Conservation (phyloP, 2,888 invertebrate genomes). For the Sarcophaga subvicina region DNA sequence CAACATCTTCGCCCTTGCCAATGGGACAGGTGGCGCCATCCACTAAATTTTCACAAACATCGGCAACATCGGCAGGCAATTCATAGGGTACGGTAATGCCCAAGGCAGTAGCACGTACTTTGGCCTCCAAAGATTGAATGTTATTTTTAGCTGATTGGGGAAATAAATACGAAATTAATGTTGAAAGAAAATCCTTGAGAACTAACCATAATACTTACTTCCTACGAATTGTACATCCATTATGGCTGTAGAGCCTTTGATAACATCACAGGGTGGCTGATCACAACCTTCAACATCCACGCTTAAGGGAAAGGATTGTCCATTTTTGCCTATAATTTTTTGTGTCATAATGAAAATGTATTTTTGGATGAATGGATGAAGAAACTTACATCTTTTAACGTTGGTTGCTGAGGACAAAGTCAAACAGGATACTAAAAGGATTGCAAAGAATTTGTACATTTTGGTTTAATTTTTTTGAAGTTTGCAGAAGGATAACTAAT, state of each 20-base stretch:
- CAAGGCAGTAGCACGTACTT: conserved; percentile 78
- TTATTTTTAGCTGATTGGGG: conserved; percentile 70
- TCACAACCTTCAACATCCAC: conserved; percentile 77
- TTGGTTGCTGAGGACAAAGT: conserved; percentile 52
- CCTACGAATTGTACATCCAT: conserved; percentile 78
- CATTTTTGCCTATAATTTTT: conserved; percentile 71
- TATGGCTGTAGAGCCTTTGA: conserved; percentile 75
- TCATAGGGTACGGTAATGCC: conserved; percentile 79
- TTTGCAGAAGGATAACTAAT: too few relatives aligned
- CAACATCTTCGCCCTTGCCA: conserved; percentile 77
- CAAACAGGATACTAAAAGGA: conserved; percentile 31
- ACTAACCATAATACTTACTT: conserved; percentile 69
- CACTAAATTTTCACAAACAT: conserved; percentile 78
- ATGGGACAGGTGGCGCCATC: conserved; percentile 79
- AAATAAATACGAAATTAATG: not conserved
- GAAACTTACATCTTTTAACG: conserved; percentile 62
- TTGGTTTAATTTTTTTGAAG: not conserved
- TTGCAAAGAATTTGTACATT: conserved; percentile 54
- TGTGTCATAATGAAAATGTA: too few relatives aligned
- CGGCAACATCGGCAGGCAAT: conserved; percentile 76
- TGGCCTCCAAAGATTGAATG: conserved; percentile 33
- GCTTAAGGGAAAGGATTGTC: conserved; percentile 75
- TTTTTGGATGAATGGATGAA: too few relatives aligned
- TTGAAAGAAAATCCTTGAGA: not conserved
- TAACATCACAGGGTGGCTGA: conserved; percentile 76